These are phyloP conservation scores for Hybognathus amarus DNA, from an alignment of 2,797 vertebrate species.

Conservation along the genomic window DNA sequence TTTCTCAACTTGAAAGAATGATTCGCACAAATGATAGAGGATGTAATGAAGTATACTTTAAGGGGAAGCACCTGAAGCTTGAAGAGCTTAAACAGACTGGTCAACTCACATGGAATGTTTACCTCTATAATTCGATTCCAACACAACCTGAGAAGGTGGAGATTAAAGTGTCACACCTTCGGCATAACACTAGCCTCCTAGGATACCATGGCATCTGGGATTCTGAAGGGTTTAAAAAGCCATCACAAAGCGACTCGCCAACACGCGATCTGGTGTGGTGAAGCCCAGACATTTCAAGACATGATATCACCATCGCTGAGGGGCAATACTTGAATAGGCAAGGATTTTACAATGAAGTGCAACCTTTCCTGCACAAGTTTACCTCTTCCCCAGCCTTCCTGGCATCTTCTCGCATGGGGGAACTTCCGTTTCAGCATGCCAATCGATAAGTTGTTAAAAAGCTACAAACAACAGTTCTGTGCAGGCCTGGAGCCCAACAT, in stretches of 20 bases:
- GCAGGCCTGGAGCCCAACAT: neutral
- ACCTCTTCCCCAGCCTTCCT: conserved; percentile 49
- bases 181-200: conserved; percentile 30
- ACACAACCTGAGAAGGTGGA: neutral
- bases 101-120: neutral
- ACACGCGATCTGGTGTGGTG: conserved; percentile 31
- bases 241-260: fast-evolving
- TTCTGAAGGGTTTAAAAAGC: conserved; percentile 33
- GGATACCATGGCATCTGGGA: conserved; percentile 34
- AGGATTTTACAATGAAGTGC: fast-evolving
- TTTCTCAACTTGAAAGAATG: conserved; percentile 8
- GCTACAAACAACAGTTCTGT: conserved; percentile 37
- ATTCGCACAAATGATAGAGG: neutral
- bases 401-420: conserved; percentile 40
- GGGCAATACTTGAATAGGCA: neutral
- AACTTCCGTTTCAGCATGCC: conserved; percentile 49
- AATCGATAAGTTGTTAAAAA: conserved; percentile 4
- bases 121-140: neutral
- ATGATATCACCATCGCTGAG: neutral
- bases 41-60: neutral
- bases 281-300: conserved; percentile 34
- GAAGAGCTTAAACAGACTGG: fast-evolving
- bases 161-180: conserved; percentile 15
- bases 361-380: conserved; percentile 41
- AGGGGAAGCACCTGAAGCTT: conserved; percentile 16